Conservation (phyloP, 35 echinoderm and acorn worm genomes). For the Amphiura filiformis region DNA sequence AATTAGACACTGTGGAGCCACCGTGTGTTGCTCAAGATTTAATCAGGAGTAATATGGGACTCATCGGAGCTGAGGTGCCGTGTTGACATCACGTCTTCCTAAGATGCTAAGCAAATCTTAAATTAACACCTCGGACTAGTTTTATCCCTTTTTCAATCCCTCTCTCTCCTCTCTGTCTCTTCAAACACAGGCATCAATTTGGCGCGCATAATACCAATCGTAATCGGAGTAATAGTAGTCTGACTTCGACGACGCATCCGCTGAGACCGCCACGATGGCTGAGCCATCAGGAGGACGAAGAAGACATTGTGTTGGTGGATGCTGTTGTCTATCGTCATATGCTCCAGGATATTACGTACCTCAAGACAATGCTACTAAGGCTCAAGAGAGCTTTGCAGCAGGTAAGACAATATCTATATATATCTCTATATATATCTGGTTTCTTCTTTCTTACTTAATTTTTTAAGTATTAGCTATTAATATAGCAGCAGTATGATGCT, state of each 20-base stretch:
- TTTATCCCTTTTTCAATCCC: no score
- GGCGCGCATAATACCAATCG: neutral
- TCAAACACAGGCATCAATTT: neutral
- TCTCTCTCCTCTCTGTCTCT: no score
- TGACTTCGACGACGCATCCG: neutral
- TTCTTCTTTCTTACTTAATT: no score
- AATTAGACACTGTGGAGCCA: slow-evolving; percentile 2
- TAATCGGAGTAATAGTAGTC: neutral
- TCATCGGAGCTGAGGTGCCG: neutral
- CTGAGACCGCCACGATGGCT: slow-evolving; percentile 30
- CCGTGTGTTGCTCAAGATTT: neutral
- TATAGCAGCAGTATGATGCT: no score
- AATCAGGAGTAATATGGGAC: neutral
- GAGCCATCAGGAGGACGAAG: neutral
- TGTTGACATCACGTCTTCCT: neutral
- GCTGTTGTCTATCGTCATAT: slow-evolving; percentile 20
- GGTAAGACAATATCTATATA: slow-evolving; percentile 11
- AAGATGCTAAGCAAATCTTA: neutral
- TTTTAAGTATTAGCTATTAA: no score
- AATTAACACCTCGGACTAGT: neutral
- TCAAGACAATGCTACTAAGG: slow-evolving; percentile 12
- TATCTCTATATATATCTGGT: no score
- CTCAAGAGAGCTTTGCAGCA: slow-evolving; percentile 33
- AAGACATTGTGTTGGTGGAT: slow-evolving; percentile 4
- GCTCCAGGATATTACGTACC: slow-evolving; percentile 30